Conservation (phyloP, 64 coral and sea anemone species). For the Dendrophyllia cribrosa region DNA sequence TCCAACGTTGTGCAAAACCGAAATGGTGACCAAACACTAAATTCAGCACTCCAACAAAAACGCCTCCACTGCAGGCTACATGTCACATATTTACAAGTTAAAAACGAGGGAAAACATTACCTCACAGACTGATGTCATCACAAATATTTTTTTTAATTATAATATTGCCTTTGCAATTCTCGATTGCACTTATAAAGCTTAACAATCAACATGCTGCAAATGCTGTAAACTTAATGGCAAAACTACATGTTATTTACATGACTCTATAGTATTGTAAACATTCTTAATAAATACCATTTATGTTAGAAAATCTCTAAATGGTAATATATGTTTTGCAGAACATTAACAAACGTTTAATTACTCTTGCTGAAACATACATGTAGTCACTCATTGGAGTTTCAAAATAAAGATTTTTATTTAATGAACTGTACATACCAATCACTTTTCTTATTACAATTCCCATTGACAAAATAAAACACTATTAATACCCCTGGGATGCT, state of each 20-base stretch:
- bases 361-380: neutral
- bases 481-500: too few relatives aligned
- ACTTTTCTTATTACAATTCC: neutral
- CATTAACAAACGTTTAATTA: too few relatives aligned
- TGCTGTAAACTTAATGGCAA: neutral
- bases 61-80: too few relatives aligned
- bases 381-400: neutral
- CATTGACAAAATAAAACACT: too few relatives aligned
- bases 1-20: too few relatives aligned
- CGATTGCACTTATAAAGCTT: conserved; percentile 12
- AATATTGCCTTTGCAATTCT: neutral
- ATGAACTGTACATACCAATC: neutral
- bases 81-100: too few relatives aligned
- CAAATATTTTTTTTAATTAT: conserved; percentile 3
- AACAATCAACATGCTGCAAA: too few relatives aligned
- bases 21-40: too few relatives aligned
- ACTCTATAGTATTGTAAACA: neutral
- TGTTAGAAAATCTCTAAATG: conserved; percentile 4
- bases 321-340: neutral
- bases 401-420: neutral
- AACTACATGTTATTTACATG: neutral
- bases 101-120: neutral
- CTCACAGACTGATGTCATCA: neutral
- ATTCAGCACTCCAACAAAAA: too few relatives aligned
- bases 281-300: conserved; percentile 19